Evolutionary conservation across 2,113 vertebrate species (phyloP), one percentile per base, ranked within the genome.

Genomic region (Puma concolor): DNA sequence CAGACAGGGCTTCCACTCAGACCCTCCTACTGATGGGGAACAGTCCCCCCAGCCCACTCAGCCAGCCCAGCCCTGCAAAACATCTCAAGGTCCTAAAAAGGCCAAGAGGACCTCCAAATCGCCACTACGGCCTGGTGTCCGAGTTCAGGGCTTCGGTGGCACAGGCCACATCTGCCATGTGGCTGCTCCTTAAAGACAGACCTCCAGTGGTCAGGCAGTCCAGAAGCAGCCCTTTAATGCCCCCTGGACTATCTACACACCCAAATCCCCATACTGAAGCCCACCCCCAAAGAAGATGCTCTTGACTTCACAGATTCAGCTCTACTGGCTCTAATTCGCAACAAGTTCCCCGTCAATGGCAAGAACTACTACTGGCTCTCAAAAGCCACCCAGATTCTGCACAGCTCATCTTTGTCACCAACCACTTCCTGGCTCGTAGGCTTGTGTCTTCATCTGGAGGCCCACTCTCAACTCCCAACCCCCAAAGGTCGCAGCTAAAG

Each of bases 381-480:
- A 99, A 99, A 97, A 99, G 99, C 0, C 99, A 99, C 97, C 99
- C 99, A 2, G 99, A 99, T 0, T 99, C 99, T 0, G 99, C 99
- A 81, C 99, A 99, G 98, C 98, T 99, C 79, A 99, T 99, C 96
- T 99, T 99, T 16, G 99, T 99, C 83, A 99, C 99, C 0, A 99
- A 99, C 96, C 99, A 99, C 6, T 97, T 99, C 11, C 82, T 99
- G 98, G 99, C 99, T 0, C 99, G 99, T 91, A 99, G 99, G 41
- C 99, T 99, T 0, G 98, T 99, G 93, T 99, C 99, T 0, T 99
- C 99, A 0, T 99, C 99, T 1, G 99, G 99, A 95, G 99, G 1
- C 98, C 99, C 29, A 99, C 99, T 0, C 99, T 99, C 95, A 98
- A 99, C 2, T 99, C 99, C 17, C n/a, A 48, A 81, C 38, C 99